These are phyloP conservation scores for Parazoanthus atlanticus DNA, from an alignment of 92 coral and sea anemone genomes.

Conservation along the genomic window DNA sequence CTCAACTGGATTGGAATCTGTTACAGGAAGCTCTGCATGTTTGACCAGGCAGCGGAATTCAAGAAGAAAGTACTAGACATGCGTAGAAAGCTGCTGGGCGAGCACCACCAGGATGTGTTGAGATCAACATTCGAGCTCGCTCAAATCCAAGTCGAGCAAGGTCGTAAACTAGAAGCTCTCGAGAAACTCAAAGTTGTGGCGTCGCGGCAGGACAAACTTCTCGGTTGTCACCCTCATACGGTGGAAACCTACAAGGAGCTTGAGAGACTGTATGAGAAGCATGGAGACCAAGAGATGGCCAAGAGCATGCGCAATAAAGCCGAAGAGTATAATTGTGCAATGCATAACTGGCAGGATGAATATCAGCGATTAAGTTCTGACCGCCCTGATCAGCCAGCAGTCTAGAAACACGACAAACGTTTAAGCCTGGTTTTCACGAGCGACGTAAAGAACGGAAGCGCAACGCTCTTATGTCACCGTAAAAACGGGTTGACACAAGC, in stretches of 20 bases:
- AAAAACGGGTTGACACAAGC: no score
- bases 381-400: background rate
- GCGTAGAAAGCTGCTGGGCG: slow-evolving; percentile 59
- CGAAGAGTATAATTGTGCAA: background rate
- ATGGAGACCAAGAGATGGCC: background rate
- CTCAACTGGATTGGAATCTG: slow-evolving; percentile 62
- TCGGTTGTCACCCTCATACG: slow-evolving; percentile 5
- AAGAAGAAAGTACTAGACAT: slow-evolving; percentile 59
- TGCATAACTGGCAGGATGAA: background rate
- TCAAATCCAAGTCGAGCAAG: background rate
- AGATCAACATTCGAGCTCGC: slow-evolving; percentile 5
- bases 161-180: background rate
- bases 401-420: no score
- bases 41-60: slow-evolving; percentile 47
- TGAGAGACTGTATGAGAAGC: background rate
- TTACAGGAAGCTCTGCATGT: slow-evolving; percentile 41
- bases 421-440: no score
- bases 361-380: slow-evolving; percentile 7
- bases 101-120: slow-evolving; percentile 10
- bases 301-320: background rate
- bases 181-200: background rate
- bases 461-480: no score
- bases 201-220: background rate
- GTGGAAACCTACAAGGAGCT: background rate
- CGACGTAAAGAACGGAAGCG: no score